phyloP scores from a whole-genome alignment of 2,113 vertebrate genomes.

The Merops nubicus region DNA sequence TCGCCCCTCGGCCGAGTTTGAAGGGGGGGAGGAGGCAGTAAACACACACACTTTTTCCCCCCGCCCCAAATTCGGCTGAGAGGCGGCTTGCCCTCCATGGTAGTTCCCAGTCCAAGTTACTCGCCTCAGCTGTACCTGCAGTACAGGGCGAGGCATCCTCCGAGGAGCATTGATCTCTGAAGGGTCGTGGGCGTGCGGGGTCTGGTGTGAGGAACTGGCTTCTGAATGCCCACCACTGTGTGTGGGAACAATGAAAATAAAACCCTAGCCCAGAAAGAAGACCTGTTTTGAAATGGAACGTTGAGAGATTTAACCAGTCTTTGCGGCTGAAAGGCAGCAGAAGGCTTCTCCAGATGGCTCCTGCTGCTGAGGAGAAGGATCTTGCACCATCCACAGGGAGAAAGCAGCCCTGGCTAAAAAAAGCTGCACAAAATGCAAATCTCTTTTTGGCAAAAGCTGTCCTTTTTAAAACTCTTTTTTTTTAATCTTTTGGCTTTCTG shows the following conservation, averaged over 20 bases:
- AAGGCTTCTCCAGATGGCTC: conserved; percentile 39
- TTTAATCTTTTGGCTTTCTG: neutral
- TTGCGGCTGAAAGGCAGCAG: neutral
- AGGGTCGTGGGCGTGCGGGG: neutral
- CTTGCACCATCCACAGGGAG: neutral
- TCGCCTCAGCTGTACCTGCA: neutral
- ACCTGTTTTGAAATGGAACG: neutral
- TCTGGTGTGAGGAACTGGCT: neutral
- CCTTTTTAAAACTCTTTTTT: neutral
- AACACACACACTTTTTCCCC: no score
- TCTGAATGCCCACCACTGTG: fast-evolving
- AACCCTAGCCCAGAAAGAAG: neutral
- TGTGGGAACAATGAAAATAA: neutral
- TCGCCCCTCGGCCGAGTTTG: no score
- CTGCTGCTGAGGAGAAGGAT: neutral
- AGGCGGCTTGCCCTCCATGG: neutral
- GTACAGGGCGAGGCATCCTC: neutral
- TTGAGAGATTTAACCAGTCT: neutral
- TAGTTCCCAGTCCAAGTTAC: neutral
- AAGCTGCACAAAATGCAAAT: neutral
- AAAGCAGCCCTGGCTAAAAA: neutral
- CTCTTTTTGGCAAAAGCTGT: neutral
- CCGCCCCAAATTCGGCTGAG: neutral
- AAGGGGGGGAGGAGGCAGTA: no score
- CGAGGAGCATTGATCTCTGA: no score